Base-by-base conservation (phyloP, 2,113 vertebrate genomes). In the Labeo catla region DNA sequence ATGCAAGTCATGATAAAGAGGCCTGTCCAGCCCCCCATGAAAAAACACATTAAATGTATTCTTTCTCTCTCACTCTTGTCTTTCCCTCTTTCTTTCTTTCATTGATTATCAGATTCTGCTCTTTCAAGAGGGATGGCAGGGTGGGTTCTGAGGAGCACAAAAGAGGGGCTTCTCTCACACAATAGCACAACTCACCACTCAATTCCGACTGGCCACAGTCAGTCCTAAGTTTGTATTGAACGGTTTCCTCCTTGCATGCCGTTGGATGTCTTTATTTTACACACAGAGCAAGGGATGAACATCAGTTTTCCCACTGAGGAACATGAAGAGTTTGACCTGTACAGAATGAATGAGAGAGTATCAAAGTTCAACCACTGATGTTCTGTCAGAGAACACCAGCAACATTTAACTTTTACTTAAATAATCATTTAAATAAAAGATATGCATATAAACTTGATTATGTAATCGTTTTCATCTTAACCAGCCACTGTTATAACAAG, bases 1-100 rank as follows among this genome's bases (percentile, higher is more conserved):
- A 94, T 92, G 89, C 84, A 81, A 93, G 92, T 93, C 88, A 87
- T 89, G 94, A 94, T 95, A 93, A 94, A 94, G 89, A 91, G 88
- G 80, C 83, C 85, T 81, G 84, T 84, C 68, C 87, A 83, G 52
- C 6, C 87, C 88, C 86, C 85, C 80, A n/a, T 91, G 89, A 83
- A 89, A 92, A 91, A 92, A 52, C 91, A 50, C 63, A 68, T 89
- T 88, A 93, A 92, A 93, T 92, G 84, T 87, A 73, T 88, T 92
- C 83, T 89, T 91, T 92, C 81, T 83, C 59, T 86, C 52, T 87
- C 52, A 19, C 84, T 86, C 73, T 87, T 90, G 86, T 85, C 88
- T 59, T 74, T 74, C 54, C 45, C 47, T 80, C 81, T 87, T 86
- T 63, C 89, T 86, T 52, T 70, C 66, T 28, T 50, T 88, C 86